Evolutionary conservation across 2,888 invertebrate genomes (phyloP).

Genomic region (Drosophila birchii): DNA sequence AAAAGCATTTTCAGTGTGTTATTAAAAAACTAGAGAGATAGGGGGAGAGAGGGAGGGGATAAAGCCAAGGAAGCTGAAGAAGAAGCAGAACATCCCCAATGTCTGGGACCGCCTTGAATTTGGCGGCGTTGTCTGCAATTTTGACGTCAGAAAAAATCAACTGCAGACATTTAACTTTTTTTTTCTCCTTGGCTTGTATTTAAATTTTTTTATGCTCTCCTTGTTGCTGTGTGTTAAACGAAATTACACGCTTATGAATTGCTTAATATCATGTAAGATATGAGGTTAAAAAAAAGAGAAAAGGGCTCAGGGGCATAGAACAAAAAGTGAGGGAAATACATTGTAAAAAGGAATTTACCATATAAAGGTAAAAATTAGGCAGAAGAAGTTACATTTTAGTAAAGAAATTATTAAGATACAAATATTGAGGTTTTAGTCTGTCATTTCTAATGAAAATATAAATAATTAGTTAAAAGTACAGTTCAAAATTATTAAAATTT

Average conservation of each 20-base stretch:
- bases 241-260: conserved; percentile 74
- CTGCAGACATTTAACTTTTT: conserved; percentile 71
- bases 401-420: neutral
- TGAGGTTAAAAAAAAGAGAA: conserved; percentile 7
- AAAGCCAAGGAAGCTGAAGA: conserved; percentile 19
- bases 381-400: neutral
- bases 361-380: neutral
- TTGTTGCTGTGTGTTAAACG: conserved; percentile 51
- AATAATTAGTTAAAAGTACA: no score
- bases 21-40: conserved; percentile 43
- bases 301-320: neutral
- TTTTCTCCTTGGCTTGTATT: neutral
- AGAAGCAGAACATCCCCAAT: conserved; percentile 36
- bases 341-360: neutral
- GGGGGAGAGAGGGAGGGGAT: neutral
- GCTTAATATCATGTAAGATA: conserved; percentile 63
- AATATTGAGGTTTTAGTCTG: no score
- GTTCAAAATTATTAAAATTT: no score
- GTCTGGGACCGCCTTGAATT: conserved; percentile 57
- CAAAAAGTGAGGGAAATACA: conserved; percentile 1
- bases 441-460: neutral
- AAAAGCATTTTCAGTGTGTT: conserved; percentile 68
- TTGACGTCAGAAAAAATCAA: conserved; percentile 80
- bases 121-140: conserved; percentile 75
- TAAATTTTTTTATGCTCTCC: neutral